phyloP scores from a whole-genome alignment of 2,113 vertebrate genomes.

The Dromiciops gliroides region DNA sequence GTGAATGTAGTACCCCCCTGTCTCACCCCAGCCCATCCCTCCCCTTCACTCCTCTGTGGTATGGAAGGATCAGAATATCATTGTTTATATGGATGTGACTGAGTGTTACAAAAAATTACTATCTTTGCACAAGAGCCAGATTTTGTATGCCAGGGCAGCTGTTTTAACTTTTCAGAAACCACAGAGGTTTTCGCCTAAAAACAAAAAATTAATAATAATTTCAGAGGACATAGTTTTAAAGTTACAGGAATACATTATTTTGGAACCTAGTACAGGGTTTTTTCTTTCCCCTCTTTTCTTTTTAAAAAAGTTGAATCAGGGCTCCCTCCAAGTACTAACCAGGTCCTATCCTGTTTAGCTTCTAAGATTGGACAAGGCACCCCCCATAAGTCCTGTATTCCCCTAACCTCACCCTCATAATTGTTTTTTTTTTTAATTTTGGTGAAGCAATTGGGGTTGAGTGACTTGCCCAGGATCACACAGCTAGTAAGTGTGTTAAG shows the following conservation, averaged over 20 bases:
- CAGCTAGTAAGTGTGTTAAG: no score
- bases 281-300: slow-evolving; percentile 15
- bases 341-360: neutral
- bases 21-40: neutral
- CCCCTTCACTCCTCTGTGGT: neutral
- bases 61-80: neutral
- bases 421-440: neutral
- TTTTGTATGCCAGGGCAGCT: slow-evolving; percentile 71
- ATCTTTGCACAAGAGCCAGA: slow-evolving; percentile 45
- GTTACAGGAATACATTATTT: slow-evolving; percentile 44
- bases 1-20: slow-evolving; percentile 18
- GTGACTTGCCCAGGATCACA: no score
- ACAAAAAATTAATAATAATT: slow-evolving; percentile 62
- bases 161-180: slow-evolving; percentile 75
- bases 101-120: neutral
- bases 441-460: no score
- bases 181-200: slow-evolving; percentile 53
- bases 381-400: neutral
- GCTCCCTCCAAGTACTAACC: neutral
- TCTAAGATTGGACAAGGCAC: neutral
- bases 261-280: slow-evolving; percentile 1
- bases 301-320: slow-evolving; percentile 47
- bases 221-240: slow-evolving; percentile 65
- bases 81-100: neutral
- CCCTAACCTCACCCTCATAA: neutral